Evolutionary conservation across 2,797 vertebrate species (phyloP).

Genomic region (Mormyrus proboscirostris): DNA sequence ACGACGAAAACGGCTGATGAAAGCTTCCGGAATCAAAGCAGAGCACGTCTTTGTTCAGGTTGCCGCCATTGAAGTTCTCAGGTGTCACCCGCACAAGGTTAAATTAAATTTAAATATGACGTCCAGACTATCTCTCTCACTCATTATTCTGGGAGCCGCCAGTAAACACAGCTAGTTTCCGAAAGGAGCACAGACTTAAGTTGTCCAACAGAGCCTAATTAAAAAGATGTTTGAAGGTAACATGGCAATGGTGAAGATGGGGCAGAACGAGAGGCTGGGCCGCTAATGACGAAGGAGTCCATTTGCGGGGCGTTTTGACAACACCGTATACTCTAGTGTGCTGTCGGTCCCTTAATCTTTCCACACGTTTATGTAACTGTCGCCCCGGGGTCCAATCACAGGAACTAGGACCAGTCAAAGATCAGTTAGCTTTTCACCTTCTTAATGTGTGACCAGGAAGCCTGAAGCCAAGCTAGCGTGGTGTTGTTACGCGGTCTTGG

Average conservation of each 20-base stretch:
- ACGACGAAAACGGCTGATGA: background rate
- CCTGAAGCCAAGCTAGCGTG: background rate
- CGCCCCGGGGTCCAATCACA: background rate
- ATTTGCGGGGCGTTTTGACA: background rate
- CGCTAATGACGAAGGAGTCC: background rate
- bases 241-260: background rate
- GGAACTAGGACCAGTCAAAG: background rate
- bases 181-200: constrained; percentile 13
- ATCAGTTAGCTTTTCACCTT: background rate
- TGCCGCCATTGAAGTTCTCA: background rate
- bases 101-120: constrained; percentile 19
- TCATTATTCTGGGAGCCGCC: background rate
- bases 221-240: constrained; percentile 9
- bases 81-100: background rate
- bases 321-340: background rate
- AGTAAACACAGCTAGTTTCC: background rate
- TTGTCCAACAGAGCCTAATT: constrained; percentile 17
- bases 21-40: constrained; percentile 14
- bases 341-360: background rate
- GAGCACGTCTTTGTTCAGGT: background rate
- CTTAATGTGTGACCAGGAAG: background rate
- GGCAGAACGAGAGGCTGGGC: background rate
- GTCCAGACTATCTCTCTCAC: background rate
- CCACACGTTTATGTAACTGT: constrained; percentile 24
- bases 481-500: background rate